Conservation (phyloP, 2,888 invertebrate species). For the Thalpophila matura region DNA sequence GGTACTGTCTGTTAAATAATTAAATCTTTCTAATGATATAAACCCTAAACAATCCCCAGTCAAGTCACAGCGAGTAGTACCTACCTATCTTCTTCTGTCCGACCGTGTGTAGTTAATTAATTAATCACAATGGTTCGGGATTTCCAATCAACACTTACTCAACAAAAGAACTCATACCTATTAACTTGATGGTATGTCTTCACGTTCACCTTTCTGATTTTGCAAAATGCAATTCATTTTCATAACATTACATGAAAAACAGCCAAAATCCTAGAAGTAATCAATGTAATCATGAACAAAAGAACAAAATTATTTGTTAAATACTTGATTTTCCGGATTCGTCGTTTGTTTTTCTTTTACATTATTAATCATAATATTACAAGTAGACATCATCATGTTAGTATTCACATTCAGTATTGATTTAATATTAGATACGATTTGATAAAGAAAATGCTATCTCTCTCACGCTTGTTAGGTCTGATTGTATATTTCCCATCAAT, state of each 20-base stretch:
- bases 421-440: constrained; percentile 44
- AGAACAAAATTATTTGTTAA: background rate
- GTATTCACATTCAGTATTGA: constrained; percentile 44
- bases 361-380: no score
- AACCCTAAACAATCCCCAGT: background rate
- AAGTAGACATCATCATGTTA: constrained; percentile 31
- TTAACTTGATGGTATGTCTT: no score
- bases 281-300: no score
- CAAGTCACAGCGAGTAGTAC: background rate
- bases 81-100: background rate
- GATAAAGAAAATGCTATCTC: constrained; percentile 52
- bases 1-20: no score
- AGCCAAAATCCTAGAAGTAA: no score
- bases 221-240: no score
- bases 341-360: constrained; percentile 8
- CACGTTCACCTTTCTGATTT: no score
- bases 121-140: background rate
- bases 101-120: background rate
- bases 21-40: no score
- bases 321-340: background rate
- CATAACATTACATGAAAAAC: no score
- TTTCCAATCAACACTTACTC: background rate
- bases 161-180: no score
- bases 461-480: constrained; percentile 22
- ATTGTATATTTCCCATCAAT: constrained; percentile 47